A percentile compares a stretch with the other conserved stretches of the same genome.
phyloP scores from a whole-genome alignment of 2,113 vertebrate genomes.

The Prunella fulvescens region DNA sequence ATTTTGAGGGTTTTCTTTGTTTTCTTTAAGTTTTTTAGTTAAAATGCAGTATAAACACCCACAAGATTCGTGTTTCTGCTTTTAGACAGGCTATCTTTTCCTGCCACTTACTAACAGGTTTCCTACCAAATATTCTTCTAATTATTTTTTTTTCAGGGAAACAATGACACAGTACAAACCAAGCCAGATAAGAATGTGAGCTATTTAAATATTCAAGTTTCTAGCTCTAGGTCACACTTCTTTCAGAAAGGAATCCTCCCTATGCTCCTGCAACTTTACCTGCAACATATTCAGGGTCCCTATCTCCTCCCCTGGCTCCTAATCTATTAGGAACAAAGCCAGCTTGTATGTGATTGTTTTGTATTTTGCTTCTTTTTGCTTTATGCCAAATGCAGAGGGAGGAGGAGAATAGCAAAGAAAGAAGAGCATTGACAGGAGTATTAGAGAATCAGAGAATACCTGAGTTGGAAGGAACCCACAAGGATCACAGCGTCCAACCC shows the following conservation, averaged over 20 bases:
- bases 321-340: not conserved
- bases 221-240: not conserved
- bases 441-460: not conserved
- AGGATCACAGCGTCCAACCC: not conserved
- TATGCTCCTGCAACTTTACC: not conserved
- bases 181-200: not conserved
- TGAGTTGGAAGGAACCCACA: not conserved
- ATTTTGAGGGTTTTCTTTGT: not conserved
- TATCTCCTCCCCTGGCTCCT: not conserved
- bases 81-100: not conserved
- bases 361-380: not conserved
- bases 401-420: not conserved
- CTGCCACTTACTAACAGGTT: not conserved
- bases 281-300: not conserved
- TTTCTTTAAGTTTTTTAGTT: not conserved
- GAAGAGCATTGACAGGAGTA: not conserved
- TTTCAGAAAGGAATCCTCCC: not conserved
- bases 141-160: not conserved
- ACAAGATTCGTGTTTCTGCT: not conserved
- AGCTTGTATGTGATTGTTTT: not conserved
- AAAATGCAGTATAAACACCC: not conserved
- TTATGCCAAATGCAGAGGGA: not conserved
- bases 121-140: not conserved
- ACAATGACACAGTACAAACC: not conserved
- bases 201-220: not conserved